phyloP scores from a whole-genome alignment of 2,113 vertebrate species.

The Pseudorhombus dupliciocellatus region DNA sequence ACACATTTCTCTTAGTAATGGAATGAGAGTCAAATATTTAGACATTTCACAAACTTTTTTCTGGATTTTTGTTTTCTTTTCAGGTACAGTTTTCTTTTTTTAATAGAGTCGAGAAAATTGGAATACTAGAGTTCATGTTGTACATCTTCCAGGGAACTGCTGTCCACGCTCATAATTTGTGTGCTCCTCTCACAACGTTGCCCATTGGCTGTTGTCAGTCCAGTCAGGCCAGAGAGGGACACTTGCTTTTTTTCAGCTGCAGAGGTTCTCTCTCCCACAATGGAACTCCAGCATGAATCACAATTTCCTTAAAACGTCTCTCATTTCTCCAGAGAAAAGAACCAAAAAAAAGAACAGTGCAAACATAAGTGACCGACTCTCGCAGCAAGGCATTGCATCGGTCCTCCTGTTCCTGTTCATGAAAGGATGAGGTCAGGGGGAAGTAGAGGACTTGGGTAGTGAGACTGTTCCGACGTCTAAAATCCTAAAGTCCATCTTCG shows the following conservation, averaged over 20 bases:
- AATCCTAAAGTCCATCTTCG: constrained; percentile 63
- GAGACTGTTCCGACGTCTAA: constrained; percentile 59
- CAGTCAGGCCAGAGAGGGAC: constrained; percentile 62
- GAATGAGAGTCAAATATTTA: constrained; percentile 86
- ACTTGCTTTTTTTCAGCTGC: constrained; percentile 50
- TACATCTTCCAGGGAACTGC: constrained; percentile 72
- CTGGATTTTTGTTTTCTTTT: constrained; percentile 78
- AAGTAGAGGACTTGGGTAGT: constrained; percentile 14
- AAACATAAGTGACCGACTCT: constrained; percentile 54
- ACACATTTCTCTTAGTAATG: constrained; percentile 82
- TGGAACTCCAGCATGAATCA: constrained; percentile 65
- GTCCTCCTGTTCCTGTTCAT: constrained; percentile 50
- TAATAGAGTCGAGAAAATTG: constrained; percentile 82
- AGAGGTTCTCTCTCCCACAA: constrained; percentile 58
- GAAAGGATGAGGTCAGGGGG: constrained; percentile 24
- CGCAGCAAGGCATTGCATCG: constrained; percentile 40
- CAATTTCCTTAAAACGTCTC: constrained; percentile 70
- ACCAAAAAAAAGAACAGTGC: constrained; percentile 50
- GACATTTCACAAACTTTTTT: constrained; percentile 87
- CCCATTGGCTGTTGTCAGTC: constrained; percentile 70
- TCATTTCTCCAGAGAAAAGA: constrained; percentile 60
- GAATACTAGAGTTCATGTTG: constrained; percentile 82
- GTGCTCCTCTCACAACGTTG: constrained; percentile 60
- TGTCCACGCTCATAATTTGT: constrained; percentile 52
- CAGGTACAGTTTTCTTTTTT: constrained; percentile 80